Base-by-base conservation (phyloP, 2,888 invertebrate genomes). In the Hyles lineata region DNA sequence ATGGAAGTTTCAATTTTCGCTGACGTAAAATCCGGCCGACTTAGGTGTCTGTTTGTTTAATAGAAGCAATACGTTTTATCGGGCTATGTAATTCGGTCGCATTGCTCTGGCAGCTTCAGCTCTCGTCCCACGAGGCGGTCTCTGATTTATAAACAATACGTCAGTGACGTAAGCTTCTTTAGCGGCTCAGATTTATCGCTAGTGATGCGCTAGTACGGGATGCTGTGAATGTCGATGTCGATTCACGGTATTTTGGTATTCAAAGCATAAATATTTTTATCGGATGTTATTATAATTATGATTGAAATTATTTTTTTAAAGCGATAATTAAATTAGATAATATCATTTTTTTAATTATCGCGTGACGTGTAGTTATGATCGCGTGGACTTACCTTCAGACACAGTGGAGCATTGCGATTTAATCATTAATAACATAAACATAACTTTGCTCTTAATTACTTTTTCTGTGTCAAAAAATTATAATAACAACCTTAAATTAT, bases 141-240 rank as follows among this genome's bases (percentile, higher is more conserved):
- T 88, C 87, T 91, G 91, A 92, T 93, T 93, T 93, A 94, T 94
- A 94, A 94, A 94, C 94, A 94, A 94, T 93, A 90, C 92, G 90
- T 92, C 92, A 91, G 85, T 94, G 94, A 94, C 94, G 94, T 92
- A 91, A 93, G 94, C 94, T 94, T 92, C 94, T 94, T 93, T 94
- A 94, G 92, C 90, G 91, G 91, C 89, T 85, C 89, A 89, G 93
- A 94, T 94, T 94, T 93, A 94, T 93, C 81, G 90, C 88, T 92
- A 94, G 93, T 79, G 92, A 76, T 86, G 92, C 73, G 81, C 76
- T 32, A 21, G 52, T 69, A 19, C 0, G 15, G 77, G 82, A 84
- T 83, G 83, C 80, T 84, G 83, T 29, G 72, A n/a, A 23, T 75
- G 80, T 84, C 85, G 86, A 86, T 79, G 77, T 83, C 77, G 80